Evolutionary conservation across 2,888 invertebrate species (phyloP).

Genomic region (Harpagoxenus sublaevis): DNA sequence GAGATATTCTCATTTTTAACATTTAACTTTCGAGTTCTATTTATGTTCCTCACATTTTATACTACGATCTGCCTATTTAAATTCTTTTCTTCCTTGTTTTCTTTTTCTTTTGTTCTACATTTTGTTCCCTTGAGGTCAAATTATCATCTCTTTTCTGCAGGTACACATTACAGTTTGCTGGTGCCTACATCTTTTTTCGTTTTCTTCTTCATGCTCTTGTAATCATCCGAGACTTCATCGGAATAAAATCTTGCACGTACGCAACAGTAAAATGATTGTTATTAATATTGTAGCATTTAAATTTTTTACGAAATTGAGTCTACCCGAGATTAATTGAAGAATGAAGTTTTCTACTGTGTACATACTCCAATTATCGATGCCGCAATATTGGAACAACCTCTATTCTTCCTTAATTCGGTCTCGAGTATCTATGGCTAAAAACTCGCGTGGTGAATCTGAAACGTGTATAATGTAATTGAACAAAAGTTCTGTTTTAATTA

Average conservation of each 20-base stretch:
- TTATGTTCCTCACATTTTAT: not conserved
- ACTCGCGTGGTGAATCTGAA: slow-evolving; percentile 3
- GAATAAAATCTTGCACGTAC: not conserved
- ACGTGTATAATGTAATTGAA: slow-evolving; percentile 47
- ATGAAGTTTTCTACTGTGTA: not conserved
- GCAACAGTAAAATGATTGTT: not conserved
- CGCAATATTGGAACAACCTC: not conserved
- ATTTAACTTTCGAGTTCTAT: not conserved
- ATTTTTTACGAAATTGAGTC: not conserved
- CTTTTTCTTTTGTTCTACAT: not conserved
- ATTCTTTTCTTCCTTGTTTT: not conserved
- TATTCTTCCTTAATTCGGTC: slow-evolving; percentile 18
- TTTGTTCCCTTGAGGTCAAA: not conserved
- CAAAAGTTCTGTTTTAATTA: slow-evolving; percentile 52
- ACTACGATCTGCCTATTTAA: not conserved
- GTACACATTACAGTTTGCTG: not conserved
- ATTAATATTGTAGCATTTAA: not conserved
- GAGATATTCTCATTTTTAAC: not conserved
- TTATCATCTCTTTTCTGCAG: not conserved
- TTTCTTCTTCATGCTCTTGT: not conserved
- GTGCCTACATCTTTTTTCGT: not conserved
- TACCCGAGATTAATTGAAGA: not conserved
- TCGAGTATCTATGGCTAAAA: not conserved
- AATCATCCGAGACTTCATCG: not conserved
- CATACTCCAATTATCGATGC: slow-evolving; percentile 19